These are phyloP conservation scores for Grapholita molesta DNA, from an alignment of 1,140 invertebrate species.

Conservation along the genomic window DNA sequence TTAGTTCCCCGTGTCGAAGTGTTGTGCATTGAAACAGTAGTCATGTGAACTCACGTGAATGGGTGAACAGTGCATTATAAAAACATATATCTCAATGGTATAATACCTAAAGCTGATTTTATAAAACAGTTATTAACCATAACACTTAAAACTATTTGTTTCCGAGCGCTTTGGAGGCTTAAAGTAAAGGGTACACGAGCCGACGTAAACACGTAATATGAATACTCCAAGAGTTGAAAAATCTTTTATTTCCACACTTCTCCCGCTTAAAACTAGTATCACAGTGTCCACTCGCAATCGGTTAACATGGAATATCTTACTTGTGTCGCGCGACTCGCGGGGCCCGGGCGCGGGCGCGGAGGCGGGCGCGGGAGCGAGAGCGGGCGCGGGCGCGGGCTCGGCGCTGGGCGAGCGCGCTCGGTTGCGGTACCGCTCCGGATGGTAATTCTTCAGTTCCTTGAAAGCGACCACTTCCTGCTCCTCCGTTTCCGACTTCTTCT, in stretches of 20 bases:
- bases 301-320: conserved; percentile 65
- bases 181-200: conserved; percentile 47
- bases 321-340: conserved; percentile 39
- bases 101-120: neutral
- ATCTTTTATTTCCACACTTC: conserved; percentile 67
- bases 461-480: conserved; percentile 68
- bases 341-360: conserved; percentile 23
- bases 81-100: neutral
- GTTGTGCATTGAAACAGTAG: neutral
- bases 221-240: conserved; percentile 66
- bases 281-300: conserved; percentile 53
- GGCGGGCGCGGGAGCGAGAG: conserved; percentile 21
- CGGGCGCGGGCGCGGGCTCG: conserved; percentile 34
- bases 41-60: neutral
- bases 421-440: conserved; percentile 82
- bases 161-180: conserved; percentile 23
- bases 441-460: conserved; percentile 80
- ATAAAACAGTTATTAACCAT: neutral
- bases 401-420: conserved; percentile 79
- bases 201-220: conserved; percentile 55
- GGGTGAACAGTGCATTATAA: neutral
- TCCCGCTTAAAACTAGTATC: conserved; percentile 58
- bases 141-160: neutral
- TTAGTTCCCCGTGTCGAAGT: conserved; percentile 5
- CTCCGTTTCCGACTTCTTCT: conserved; percentile 28